A percentile compares a stretch with the other conserved stretches of the same genome.
Conservation (phyloP, 2,888 invertebrate species). For the Prosapia bicincta region DNA sequence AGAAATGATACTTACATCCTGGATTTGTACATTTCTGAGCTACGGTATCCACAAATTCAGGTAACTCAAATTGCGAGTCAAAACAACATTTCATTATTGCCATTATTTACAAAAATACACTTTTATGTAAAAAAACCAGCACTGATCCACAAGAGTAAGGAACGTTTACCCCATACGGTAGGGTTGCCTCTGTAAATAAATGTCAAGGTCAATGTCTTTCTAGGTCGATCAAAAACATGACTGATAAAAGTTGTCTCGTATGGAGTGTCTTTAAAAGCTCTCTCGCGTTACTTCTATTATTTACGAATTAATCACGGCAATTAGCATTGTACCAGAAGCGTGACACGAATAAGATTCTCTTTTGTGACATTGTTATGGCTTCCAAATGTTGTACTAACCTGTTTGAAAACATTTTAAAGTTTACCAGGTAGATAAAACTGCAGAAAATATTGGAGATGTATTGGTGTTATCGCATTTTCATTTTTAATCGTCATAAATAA, state of each 20-base stretch:
- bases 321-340: background rate
- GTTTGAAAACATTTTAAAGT: background rate
- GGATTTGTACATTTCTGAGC: conserved; percentile 78
- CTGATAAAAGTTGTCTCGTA: no score
- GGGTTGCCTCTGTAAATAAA: background rate
- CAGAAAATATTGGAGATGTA: no score
- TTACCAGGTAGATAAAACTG: no score
- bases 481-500: no score
- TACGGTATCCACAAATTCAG: conserved; percentile 70
- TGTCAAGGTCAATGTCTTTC: background rate
- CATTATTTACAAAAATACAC: conserved; percentile 46
- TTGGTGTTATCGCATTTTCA: no score
- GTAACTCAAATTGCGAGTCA: conserved; percentile 58
- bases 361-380: background rate
- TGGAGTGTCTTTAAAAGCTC: no score
- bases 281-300: no score
- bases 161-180: background rate
- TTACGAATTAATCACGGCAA: background rate
- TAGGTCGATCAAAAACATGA: no score
- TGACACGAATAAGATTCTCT: background rate
- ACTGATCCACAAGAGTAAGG: background rate
- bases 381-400: background rate
- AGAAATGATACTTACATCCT: conserved; percentile 65
- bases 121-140: background rate
- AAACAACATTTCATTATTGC: conserved; percentile 76